Evolutionary conservation across 2,888 invertebrate genomes (phyloP).

Genomic region (Phymatocera aterrima): DNA sequence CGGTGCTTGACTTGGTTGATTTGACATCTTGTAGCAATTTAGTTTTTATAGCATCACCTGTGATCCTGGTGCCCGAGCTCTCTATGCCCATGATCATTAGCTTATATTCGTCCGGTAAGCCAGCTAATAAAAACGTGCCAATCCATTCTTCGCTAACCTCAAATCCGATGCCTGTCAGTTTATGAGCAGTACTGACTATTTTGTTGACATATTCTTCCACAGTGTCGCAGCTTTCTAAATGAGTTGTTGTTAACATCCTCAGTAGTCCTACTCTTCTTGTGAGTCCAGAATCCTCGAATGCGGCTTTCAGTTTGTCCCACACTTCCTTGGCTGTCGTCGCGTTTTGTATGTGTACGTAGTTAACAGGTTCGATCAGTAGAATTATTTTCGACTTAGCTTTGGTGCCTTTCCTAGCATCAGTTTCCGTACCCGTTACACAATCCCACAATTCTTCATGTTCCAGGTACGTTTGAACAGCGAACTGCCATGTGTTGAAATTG

Average conservation of each 20-base stretch:
- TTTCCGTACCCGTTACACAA: neutral
- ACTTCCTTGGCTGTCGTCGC: conserved; percentile 56
- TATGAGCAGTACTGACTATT: conserved; percentile 60
- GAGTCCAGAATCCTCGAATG: conserved; percentile 63
- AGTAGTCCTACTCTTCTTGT: conserved; percentile 61
- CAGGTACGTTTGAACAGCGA: conserved; percentile 47
- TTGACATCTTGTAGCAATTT: conserved; percentile 58
- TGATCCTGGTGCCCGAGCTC: conserved; percentile 58
- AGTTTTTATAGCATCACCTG: conserved; percentile 59
- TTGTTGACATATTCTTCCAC: conserved; percentile 61
- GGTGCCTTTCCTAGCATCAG: conserved; percentile 45
- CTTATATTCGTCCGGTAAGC: conserved; percentile 58
- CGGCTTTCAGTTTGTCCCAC: conserved; percentile 57
- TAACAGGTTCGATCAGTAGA: conserved; percentile 56
- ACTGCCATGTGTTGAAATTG: conserved; percentile 50
- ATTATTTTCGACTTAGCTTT: conserved; percentile 56
- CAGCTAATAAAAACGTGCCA: conserved; percentile 61
- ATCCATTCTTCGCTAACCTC: conserved; percentile 61
- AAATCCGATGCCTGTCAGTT: conserved; percentile 58
- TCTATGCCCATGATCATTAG: conserved; percentile 63
- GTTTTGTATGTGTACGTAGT: conserved; percentile 59
- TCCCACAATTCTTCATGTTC: conserved; percentile 45
- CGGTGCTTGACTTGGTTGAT: conserved; percentile 8
- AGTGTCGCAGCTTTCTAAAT: conserved; percentile 55
- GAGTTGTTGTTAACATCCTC: conserved; percentile 56